Conservation (phyloP, 2,888 invertebrate species). For the Lasioglossum morio region DNA sequence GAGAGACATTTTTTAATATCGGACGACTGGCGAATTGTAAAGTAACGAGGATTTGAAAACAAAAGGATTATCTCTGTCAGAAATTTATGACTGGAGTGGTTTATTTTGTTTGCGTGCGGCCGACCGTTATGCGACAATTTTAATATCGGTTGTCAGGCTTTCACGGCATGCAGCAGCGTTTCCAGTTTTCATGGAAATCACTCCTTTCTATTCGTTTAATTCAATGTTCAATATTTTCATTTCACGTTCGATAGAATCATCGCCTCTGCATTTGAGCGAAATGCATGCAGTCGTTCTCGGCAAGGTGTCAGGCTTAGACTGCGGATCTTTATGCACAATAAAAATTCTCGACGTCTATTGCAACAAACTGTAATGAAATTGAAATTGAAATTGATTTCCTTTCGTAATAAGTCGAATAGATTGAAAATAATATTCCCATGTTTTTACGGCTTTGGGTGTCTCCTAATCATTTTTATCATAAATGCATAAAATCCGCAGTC, state of each 20-base stretch:
- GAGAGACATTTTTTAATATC: neutral
- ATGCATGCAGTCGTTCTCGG: neutral
- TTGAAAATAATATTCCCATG: no score
- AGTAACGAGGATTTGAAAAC: neutral
- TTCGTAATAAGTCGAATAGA: no score
- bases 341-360: no score
- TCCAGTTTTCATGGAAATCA: neutral
- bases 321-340: no score
- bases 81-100: constrained; percentile 1
- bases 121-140: neutral
- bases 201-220: neutral
- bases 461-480: no score
- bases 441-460: no score
- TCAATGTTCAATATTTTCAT: neutral
- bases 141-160: neutral
- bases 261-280: neutral
- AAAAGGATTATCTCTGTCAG: neutral
- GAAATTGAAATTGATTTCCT: no score
- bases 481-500: no score
- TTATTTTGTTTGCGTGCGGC: neutral
- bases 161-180: neutral
- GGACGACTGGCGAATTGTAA: neutral
- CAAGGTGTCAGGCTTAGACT: neutral
- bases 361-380: no score
- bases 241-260: neutral